Conservation (phyloP, 2,888 invertebrate species). For the Azorinus chamasolen region DNA sequence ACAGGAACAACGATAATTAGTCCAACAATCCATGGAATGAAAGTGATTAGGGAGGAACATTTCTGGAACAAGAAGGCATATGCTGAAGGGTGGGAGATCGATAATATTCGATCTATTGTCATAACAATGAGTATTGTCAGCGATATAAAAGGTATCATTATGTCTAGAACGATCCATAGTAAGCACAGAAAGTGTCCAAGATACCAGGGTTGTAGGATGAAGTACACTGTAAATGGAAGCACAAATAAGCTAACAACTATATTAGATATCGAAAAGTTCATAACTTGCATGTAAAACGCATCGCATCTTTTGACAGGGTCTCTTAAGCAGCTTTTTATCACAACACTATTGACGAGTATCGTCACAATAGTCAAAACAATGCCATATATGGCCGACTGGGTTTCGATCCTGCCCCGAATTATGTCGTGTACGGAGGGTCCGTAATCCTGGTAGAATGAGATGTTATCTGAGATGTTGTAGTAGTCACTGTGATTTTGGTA, state of each 20-base stretch:
- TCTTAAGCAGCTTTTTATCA: constrained; percentile 32
- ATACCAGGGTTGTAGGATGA: constrained; percentile 50
- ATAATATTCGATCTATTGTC: constrained; percentile 48
- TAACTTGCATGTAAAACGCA: constrained; percentile 45
- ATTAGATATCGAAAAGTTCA: constrained; percentile 50
- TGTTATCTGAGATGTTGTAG: too few species aligned
- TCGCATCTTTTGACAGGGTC: constrained; percentile 15
- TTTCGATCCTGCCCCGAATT: too few species aligned
- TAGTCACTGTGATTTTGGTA: too few species aligned
- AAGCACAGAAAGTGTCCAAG: constrained; percentile 52
- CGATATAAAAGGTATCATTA: constrained; percentile 52
- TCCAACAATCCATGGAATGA: constrained; percentile 51
- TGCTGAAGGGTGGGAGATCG: constrained; percentile 26
- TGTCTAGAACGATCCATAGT: constrained; percentile 43
- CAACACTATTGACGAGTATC: constrained; percentile 21
- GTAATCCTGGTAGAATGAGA: too few species aligned
- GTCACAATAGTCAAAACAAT: constrained; percentile 39
- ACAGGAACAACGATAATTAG: constrained; percentile 50
- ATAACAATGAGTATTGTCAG: constrained; percentile 35
- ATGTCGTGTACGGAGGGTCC: too few species aligned
- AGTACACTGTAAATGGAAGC: constrained; percentile 52
- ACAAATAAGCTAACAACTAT: constrained; percentile 43
- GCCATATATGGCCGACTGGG: constrained; percentile 29
- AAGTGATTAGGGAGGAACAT: constrained; percentile 33
- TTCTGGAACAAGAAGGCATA: constrained; percentile 45